Evolutionary conservation across 2,888 invertebrate species (phyloP).

Genomic region (Brenthis ino): DNA sequence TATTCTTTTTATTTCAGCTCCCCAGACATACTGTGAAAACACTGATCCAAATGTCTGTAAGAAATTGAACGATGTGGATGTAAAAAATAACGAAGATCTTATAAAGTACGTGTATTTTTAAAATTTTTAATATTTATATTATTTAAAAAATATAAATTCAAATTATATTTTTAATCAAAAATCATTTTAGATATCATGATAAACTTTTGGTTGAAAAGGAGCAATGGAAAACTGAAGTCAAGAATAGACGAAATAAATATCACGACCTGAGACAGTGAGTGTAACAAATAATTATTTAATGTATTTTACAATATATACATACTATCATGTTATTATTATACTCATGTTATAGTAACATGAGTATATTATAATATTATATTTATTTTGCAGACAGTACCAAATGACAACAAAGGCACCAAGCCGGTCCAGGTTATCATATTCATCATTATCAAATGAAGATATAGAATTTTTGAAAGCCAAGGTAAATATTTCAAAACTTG

Average conservation of each 20-base stretch:
- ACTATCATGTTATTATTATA: no score
- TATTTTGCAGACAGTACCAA: slow-evolving; percentile 60
- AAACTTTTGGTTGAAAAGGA: slow-evolving; percentile 65
- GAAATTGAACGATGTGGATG: slow-evolving; percentile 46
- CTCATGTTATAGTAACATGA: no score
- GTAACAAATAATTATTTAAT: not conserved
- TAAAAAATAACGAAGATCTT: slow-evolving; percentile 52
- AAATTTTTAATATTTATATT: not conserved
- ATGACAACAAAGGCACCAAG: slow-evolving; percentile 58
- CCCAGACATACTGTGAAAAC: slow-evolving; percentile 53
- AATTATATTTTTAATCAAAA: not conserved
- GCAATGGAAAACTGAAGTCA: slow-evolving; percentile 72
- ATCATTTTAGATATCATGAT: slow-evolving; percentile 54
- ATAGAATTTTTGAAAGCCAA: slow-evolving; percentile 70
- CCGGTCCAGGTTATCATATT: slow-evolving; percentile 62
- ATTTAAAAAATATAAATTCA: not conserved
- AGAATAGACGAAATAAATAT: slow-evolving; percentile 63
- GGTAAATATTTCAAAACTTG: slow-evolving; percentile 62
- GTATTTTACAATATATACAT: no score
- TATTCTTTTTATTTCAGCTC: slow-evolving; percentile 46
- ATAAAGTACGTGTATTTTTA: slow-evolving; percentile 48
- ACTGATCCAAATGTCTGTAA: slow-evolving; percentile 44
- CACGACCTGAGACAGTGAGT: slow-evolving; percentile 71
- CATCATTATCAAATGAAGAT: slow-evolving; percentile 68
- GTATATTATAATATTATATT: no score